Evolutionary conservation across 1,140 invertebrate species (phyloP), one percentile per base, ranked within the genome.

Genomic region (Brachionus rotundiformis): DNA sequence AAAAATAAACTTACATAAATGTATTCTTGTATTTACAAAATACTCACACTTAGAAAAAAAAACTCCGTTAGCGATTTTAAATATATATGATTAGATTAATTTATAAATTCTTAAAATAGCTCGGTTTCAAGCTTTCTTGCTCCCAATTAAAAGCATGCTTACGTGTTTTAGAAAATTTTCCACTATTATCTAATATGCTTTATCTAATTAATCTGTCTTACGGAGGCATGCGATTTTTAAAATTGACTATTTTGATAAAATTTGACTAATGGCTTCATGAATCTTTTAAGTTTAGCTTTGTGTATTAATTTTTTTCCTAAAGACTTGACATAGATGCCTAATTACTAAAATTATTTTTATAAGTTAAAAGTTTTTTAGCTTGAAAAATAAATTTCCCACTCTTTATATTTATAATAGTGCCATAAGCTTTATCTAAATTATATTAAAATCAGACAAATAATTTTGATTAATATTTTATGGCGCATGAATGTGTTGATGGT

Each of bases 391-490:
- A n/a, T n/a, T n/a, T n/a, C n/a, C n/a, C n/a, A n/a, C n/a, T n/a
- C n/a, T n/a, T n/a, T n/a, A n/a, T n/a, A 39, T 54, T 54, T 54
- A 54, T 54, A 54, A n/a, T 54, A 8, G 47, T 19, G 19, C n/a
- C n/a, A 8, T 19, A 54, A 19, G 47, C 47, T 54, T 54, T 54
- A 54, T 54, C 47, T 54, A 19, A 54, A 54, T 54, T 16, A 54
- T 23, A 19, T 19, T 49, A 23, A 54, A 54, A 54, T 54, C 47
- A 54, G 19, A 54, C 47, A 8, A 54, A 54, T 54, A 54, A 54
- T 54, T 54, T 54, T 25, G 47, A 54, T 54, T 54, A 19, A 54
- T 54, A 54, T 54, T 54, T 54, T 54, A 54, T 54, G 47, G 47
- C 23, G 16, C 16, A 25, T 19, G 23, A 8, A 54, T 54, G 16